These are phyloP conservation scores for Nomada fucata DNA, from an alignment of 2,888 invertebrate genomes.

Conservation along the genomic window DNA sequence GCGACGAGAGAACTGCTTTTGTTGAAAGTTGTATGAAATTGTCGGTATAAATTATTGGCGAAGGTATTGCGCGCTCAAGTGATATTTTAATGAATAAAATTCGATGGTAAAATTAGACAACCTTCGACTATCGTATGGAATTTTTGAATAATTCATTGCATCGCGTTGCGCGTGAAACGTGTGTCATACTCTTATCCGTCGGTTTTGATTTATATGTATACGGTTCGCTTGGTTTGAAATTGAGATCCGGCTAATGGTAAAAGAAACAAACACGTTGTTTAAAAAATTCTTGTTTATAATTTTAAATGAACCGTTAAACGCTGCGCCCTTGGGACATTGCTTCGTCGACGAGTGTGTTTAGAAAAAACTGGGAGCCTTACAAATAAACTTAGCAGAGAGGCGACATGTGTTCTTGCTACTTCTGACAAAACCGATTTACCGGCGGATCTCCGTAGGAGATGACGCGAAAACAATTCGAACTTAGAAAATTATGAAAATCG, in stretches of 20 bases:
- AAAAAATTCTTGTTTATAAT: constrained; percentile 33
- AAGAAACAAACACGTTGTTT: constrained; percentile 1
- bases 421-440: no score
- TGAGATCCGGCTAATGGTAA: no score
- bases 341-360: neutral
- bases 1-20: no score
- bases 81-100: no score
- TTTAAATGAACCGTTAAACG: constrained; percentile 18
- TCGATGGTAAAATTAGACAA: neutral
- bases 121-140: neutral
- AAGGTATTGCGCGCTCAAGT: no score
- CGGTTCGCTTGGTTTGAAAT: neutral
- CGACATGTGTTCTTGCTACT: neutral
- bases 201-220: neutral
- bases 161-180: neutral
- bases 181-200: neutral
- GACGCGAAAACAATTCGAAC: no score
- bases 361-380: constrained; percentile 15
- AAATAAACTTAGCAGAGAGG: constrained; percentile 3
- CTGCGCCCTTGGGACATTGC: constrained; percentile 1
- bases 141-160: neutral
- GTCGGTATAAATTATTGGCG: neutral
- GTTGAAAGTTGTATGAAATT: constrained; percentile 16
- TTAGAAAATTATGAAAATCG: no score
- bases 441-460: no score